Percentiles rank a stretch among this genome's conserved stretches.
phyloP scores from a whole-genome alignment of 2,797 vertebrate genomes.

The Trachurus trachurus region DNA sequence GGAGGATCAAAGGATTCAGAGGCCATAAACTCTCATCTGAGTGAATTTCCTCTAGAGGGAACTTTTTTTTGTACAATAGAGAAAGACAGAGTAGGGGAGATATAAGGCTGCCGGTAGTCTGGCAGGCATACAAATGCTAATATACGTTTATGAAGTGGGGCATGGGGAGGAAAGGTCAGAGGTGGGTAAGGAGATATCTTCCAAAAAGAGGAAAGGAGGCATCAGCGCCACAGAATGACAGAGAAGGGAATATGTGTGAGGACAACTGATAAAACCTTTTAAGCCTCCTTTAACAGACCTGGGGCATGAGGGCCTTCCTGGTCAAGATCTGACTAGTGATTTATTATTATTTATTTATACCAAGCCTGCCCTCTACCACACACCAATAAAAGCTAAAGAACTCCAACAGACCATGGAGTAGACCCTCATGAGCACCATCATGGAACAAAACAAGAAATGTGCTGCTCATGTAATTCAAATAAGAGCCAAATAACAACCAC shows the following conservation, averaged over 20 bases:
- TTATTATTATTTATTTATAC: conserved; percentile 42
- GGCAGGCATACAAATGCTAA: conserved; percentile 43
- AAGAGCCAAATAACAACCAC: conserved; percentile 1
- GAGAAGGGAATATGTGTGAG: conserved; percentile 26
- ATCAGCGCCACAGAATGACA: conserved; percentile 37
- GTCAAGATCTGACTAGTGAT: conserved; percentile 55
- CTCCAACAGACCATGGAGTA: conserved; percentile 11
- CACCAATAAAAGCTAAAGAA: conserved; percentile 33
- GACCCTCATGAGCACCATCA: conserved; percentile 10
- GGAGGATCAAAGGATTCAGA: conserved; percentile 80
- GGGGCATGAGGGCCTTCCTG: conserved; percentile 38
- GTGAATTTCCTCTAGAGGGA: conserved; percentile 72
- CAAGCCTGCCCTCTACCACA: conserved; percentile 25
- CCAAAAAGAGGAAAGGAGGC: conserved; percentile 31
- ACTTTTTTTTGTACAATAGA: conserved; percentile 48
- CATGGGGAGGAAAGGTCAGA: conserved; percentile 26
- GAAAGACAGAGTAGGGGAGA: conserved; percentile 30
- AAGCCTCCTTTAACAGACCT: conserved; percentile 57
- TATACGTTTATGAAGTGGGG: conserved; percentile 14
- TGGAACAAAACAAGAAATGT: conserved; percentile 22
- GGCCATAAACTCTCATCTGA: conserved; percentile 71
- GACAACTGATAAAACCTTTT: conserved; percentile 38
- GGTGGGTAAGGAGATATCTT: conserved; percentile 30
- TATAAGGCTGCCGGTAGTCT: conserved; percentile 29
- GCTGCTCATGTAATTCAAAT: conserved; percentile 4